Conservation (phyloP, 2,113 vertebrate genomes). For the Xerus inauris region DNA sequence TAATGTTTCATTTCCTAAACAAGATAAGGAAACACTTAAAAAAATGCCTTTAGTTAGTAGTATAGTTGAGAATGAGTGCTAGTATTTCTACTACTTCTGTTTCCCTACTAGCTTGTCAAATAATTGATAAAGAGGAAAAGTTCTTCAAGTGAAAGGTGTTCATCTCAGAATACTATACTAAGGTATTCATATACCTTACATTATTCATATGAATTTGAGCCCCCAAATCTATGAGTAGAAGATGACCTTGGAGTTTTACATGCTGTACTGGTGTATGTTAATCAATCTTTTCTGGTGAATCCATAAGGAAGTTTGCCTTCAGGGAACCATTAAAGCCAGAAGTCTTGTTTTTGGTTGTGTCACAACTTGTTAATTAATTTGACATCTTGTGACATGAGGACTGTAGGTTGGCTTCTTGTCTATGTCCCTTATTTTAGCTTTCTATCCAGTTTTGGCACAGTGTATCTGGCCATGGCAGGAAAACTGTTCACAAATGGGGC, state of each 20-base stretch:
- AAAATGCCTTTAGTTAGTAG: not conserved
- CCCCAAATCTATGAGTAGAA: not conserved
- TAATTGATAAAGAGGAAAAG: not conserved
- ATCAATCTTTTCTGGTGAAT: not conserved
- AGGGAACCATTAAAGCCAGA: not conserved
- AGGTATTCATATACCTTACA: no score
- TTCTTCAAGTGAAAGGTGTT: not conserved
- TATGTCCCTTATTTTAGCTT: not conserved
- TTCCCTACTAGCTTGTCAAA: not conserved
- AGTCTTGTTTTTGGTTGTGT: not conserved
- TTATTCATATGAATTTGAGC: not conserved
- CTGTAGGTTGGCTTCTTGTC: not conserved
- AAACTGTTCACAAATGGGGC: not conserved
- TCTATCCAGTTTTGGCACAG: not conserved
- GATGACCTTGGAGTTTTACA: not conserved
- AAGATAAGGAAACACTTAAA: not conserved
- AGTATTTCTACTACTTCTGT: not conserved
- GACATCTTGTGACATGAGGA: not conserved
- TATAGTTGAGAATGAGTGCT: not conserved
- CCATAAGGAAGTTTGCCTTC: not conserved
- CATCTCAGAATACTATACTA: not conserved
- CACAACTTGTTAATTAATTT: not conserved
- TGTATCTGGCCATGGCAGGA: not conserved
- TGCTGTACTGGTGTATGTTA: not conserved
- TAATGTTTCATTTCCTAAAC: not conserved